Evolutionary conservation across 2,888 invertebrate species (phyloP), one percentile per base, ranked within the genome.

Genomic region (Herminia tarsipennalis): DNA sequence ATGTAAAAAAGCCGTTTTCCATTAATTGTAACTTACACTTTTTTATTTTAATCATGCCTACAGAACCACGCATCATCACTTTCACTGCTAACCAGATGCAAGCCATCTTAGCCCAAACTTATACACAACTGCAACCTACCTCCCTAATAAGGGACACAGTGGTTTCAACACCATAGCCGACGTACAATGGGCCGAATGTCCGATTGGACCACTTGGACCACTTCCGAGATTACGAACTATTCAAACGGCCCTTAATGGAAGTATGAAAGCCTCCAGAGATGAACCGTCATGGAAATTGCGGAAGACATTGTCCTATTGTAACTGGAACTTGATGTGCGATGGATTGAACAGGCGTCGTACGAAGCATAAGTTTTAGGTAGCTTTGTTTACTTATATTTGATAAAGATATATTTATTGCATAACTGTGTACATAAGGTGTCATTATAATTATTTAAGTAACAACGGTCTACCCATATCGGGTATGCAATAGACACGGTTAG

Each of bases 211-310:
- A 77, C 73, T 67, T 59, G 56, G 61, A 41, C 71, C 73, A 78
- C 68, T 78, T 65, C 56, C 58, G 47, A 75, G 73, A 80, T 81
- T 78, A 73, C 64, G 54, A 63, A 63, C 76, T 67, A 78, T 81
- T 76, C 73, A 76, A 72, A 72, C 48, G 64, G 58, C 46, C 37
- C 36, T 43, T 57, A 64, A 61, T 55, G 50, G 58, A 41, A 38
- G 42, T 52, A 55, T 70, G 70, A 66, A 63, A 62, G 55, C 47
- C 61, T 52, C 45, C 17, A 34, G 56, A 50, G 60, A 67, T 44
- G 51, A 40, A 51, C 33, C 45, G 50, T 25, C 38, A 45, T 64
- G 50, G 61, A 66, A 65, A 68, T 67, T 70, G 64, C 45, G 10
- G 46, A 49, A 65, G 55, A 54, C 52, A 43, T 50, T 51, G 46